Base-by-base conservation (phyloP, 2,113 vertebrate species). In the Hippocampus zosterae region DNA sequence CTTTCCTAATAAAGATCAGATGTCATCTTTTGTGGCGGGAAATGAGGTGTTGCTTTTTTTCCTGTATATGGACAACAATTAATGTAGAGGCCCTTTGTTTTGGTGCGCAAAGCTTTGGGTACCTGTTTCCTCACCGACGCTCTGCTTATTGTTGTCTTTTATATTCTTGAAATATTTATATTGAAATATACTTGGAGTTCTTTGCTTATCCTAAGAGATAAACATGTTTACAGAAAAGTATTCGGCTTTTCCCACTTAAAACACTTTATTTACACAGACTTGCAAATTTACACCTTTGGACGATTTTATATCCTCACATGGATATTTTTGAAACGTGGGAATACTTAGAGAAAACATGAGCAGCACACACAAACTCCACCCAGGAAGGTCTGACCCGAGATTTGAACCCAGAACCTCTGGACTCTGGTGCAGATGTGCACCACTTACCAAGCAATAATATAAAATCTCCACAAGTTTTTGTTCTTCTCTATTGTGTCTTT, bases 41-140 rank as follows among this genome's bases (percentile, higher is more conserved):
- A 83, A 79, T 42, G 1, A 76, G 79, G 76, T 73, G 68, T 69
- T 27, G 15, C 46, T 46, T 80, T 42, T 42, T 64, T 64, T 64
- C 3, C 27, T 29, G 59, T 33, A 6, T 29, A 16, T 8, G 19
- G 15, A 4, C 19, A 53, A 53, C 52, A 53, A 5, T n/a, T 19
- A 53, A 3, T 55, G 2, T 23, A 52, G 42, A 19, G 48, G 16
- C 15, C 12, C 6, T 59, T 29, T 7, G 5, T 27, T 25, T 1
- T 53, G 50, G 1, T 64, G 52, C 41, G 27, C 4, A 2, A 3
- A 19, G 50, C 16, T 69, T 74, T 44, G 21, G 46, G 46, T 33
- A 33, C 4, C 29, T 33, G 29, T 33, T 33, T 33, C 29, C 29
- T 33, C 29, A 33, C 3, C 29, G 29, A 33, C 3, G 4, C 46